Percentiles rank a stretch among this genome's conserved stretches.
phyloP scores from a whole-genome alignment of 2,797 vertebrate species.

The Scomberomorus guttatus region DNA sequence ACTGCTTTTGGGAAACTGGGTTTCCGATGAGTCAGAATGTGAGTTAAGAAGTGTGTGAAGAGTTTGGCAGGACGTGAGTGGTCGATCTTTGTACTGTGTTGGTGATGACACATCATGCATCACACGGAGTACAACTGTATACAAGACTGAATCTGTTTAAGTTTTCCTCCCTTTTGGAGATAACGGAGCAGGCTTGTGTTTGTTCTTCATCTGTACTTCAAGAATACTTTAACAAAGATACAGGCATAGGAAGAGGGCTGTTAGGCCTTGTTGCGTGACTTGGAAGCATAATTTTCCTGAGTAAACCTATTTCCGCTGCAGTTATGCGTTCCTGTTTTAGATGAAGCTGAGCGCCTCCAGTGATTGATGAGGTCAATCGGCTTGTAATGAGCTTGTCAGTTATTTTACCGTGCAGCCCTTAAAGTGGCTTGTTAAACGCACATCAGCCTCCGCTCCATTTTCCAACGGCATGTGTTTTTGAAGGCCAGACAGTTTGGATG shows the following conservation, averaged over 20 bases:
- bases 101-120: constrained; percentile 67
- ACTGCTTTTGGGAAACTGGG: constrained; percentile 62
- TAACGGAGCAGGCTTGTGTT: constrained; percentile 11
- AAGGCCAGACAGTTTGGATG: constrained; percentile 11
- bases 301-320: constrained; percentile 41
- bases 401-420: constrained; percentile 59
- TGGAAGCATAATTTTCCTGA: constrained; percentile 37
- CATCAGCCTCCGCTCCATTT: constrained; percentile 33
- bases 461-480: constrained; percentile 25
- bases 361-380: constrained; percentile 75
- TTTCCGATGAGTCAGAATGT: constrained; percentile 71
- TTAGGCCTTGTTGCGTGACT: constrained; percentile 15
- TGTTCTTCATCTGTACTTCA: background rate
- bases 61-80: constrained; percentile 29
- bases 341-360: constrained; percentile 29
- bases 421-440: constrained; percentile 71
- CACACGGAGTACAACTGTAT: constrained; percentile 54
- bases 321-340: constrained; percentile 32
- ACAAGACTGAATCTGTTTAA: constrained; percentile 48
- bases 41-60: constrained; percentile 47
- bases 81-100: constrained; percentile 18
- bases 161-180: constrained; percentile 47
- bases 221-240: background rate
- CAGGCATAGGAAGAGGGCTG: constrained; percentile 14
- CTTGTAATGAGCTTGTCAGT: constrained; percentile 54